These are phyloP conservation scores for Augiades crinisus DNA, from an alignment of 2,888 invertebrate genomes.

Conservation along the genomic window DNA sequence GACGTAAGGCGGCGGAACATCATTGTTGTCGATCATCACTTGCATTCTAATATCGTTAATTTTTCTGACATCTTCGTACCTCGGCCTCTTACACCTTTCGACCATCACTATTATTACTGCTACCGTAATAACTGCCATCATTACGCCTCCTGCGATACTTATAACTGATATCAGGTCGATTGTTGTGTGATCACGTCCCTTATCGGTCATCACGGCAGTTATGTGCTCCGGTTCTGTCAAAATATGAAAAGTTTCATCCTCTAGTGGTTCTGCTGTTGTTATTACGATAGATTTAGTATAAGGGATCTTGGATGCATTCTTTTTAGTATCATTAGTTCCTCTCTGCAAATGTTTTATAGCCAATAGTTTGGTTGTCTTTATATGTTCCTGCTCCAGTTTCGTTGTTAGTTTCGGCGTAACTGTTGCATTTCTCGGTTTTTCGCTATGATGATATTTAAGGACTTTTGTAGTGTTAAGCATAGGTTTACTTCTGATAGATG, in stretches of 20 bases:
- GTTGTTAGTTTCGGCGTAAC: neutral
- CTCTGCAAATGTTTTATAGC: conserved; percentile 28
- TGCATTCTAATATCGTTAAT: conserved; percentile 72
- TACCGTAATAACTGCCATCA: conserved; percentile 75
- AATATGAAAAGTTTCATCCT: conserved; percentile 76
- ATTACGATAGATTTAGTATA: conserved; percentile 43
- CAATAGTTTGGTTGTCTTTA: conserved; percentile 31
- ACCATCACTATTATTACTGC: conserved; percentile 75
- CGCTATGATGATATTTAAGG: conserved; percentile 19
- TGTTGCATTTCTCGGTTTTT: conserved; percentile 28
- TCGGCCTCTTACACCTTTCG: conserved; percentile 64
- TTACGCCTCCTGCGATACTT: conserved; percentile 75
- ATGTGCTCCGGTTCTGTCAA: conserved; percentile 81
- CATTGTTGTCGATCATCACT: conserved; percentile 67
- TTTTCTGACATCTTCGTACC: conserved; percentile 67
- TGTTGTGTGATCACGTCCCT: conserved; percentile 60
- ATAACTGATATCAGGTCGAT: conserved; percentile 73
- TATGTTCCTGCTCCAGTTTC: conserved; percentile 26
- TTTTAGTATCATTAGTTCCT: conserved; percentile 32
- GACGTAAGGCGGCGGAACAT: conserved; percentile 75
- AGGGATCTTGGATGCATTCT: conserved; percentile 36
- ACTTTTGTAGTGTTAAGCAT: conserved; percentile 30
- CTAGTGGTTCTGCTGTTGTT: conserved; percentile 54
- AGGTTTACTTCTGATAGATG: conserved; percentile 19
- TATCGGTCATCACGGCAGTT: conserved; percentile 74